Conservation (phyloP, 2,888 invertebrate genomes). For the Orthosia gothica region DNA sequence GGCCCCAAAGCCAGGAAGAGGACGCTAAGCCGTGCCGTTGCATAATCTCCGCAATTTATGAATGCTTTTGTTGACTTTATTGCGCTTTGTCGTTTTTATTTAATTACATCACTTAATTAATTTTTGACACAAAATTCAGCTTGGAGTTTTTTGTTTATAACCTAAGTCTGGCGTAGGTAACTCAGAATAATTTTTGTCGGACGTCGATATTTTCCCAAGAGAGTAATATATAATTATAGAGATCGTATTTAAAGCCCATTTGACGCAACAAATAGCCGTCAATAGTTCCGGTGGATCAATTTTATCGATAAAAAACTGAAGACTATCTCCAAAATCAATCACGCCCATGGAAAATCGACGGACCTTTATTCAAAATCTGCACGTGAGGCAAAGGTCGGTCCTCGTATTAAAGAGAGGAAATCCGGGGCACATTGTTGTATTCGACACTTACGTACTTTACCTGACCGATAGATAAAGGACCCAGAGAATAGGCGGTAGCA, state of each 20-base stretch:
- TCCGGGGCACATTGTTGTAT: constrained; percentile 89
- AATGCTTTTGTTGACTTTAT: constrained; percentile 85
- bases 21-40: constrained; percentile 88
- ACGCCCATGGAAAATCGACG: constrained; percentile 89
- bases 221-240: constrained; percentile 37
- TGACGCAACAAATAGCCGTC: constrained; percentile 69
- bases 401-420: constrained; percentile 91
- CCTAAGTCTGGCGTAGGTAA: background rate
- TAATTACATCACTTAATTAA: constrained; percentile 73
- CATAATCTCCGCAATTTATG: constrained; percentile 90
- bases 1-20: constrained; percentile 87
- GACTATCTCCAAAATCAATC: constrained; percentile 90
- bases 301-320: constrained; percentile 78
- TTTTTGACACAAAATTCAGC: constrained; percentile 51
- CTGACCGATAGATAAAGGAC: constrained; percentile 88
- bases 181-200: background rate
- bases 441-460: constrained; percentile 88
- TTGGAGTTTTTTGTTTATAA: constrained; percentile 3
- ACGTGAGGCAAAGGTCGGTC: constrained; percentile 89
- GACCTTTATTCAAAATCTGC: constrained; percentile 87
- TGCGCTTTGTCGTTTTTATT: constrained; percentile 83
- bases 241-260: constrained; percentile 55
- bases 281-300: constrained; percentile 78
- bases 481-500: constrained; percentile 78
- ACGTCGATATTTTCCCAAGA: background rate